Percentiles rank a stretch among this genome's conserved stretches.
Evolutionary conservation across 2,888 invertebrate genomes (phyloP).

Genomic region (Hoplodrina ambigua): DNA sequence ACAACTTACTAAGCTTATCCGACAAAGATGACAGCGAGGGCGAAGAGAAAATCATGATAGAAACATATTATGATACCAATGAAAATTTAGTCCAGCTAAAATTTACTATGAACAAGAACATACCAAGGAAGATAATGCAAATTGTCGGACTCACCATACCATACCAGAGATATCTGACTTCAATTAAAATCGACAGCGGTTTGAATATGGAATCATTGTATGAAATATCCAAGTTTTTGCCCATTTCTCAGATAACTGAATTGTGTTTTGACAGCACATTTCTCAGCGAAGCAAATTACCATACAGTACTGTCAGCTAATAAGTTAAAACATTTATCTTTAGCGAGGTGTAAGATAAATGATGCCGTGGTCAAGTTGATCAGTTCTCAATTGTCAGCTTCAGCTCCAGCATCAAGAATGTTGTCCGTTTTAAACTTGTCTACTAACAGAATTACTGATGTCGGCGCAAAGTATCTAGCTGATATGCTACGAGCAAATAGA

Average conservation of each 20-base stretch:
- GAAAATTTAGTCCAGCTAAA: constrained; percentile 71
- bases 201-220: constrained; percentile 65
- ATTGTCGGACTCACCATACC: constrained; percentile 70
- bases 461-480: constrained; percentile 71
- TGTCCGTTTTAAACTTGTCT: constrained; percentile 74
- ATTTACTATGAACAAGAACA: constrained; percentile 67
- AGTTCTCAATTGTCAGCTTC: constrained; percentile 65
- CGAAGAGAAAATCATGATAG: constrained; percentile 39
- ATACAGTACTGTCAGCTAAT: constrained; percentile 67
- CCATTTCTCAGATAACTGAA: constrained; percentile 73
- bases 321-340: constrained; percentile 74
- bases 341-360: constrained; percentile 75
- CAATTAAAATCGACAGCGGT: constrained; percentile 71
- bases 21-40: accelerated
- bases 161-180: constrained; percentile 67
- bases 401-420: constrained; percentile 68
- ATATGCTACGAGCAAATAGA: constrained; percentile 73
- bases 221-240: constrained; percentile 73
- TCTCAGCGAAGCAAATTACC: constrained; percentile 71
- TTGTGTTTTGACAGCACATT: constrained; percentile 73
- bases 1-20: background rate
- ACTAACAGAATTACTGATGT: constrained; percentile 77
- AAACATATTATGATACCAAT: constrained; percentile 65
- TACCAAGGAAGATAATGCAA: constrained; percentile 73
- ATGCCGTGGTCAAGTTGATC: constrained; percentile 69